These are phyloP conservation scores for Leptodactylus fallax DNA, from an alignment of 2,797 vertebrate species.

Conservation along the genomic window DNA sequence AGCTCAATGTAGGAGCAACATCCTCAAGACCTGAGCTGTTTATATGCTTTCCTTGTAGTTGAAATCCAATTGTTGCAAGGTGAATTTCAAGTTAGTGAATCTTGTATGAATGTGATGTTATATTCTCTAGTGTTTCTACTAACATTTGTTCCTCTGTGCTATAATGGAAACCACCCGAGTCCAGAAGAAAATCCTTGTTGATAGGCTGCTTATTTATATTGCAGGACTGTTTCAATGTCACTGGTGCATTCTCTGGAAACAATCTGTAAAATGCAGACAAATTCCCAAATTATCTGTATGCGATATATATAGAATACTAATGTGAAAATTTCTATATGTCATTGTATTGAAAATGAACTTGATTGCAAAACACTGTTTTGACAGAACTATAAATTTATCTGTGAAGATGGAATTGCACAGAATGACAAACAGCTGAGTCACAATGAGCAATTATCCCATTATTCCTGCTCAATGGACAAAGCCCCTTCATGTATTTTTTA, in stretches of 20 bases:
- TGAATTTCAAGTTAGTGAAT: neutral
- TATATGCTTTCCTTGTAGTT: too few relatives aligned
- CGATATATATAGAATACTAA: constrained; percentile 21
- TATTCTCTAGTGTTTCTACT: neutral
- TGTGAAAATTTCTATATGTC: constrained; percentile 13
- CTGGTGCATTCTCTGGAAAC: constrained; percentile 6
- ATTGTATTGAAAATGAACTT: constrained; percentile 43
- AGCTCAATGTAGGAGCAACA: too few relatives aligned
- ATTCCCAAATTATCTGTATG: constrained; percentile 7
- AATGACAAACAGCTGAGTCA: constrained; percentile 44
- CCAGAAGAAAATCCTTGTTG: neutral
- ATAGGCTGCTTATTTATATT: neutral
- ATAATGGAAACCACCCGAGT: neutral
- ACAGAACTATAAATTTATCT: constrained; percentile 43
- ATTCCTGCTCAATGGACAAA: constrained; percentile 5
- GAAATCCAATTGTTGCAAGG: neutral
- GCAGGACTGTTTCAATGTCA: constrained; percentile 17
- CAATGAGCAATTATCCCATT: constrained; percentile 33
- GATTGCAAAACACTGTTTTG: constrained; percentile 38
- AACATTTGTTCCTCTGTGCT: neutral
- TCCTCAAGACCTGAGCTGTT: too few relatives aligned
- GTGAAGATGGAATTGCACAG: constrained; percentile 14
- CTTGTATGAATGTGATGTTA: neutral
- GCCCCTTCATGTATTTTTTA: constrained; percentile 25
- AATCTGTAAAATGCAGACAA: constrained; percentile 13